phyloP scores from a whole-genome alignment of 2,888 invertebrate genomes.

The Aproaerema taeniolella region DNA sequence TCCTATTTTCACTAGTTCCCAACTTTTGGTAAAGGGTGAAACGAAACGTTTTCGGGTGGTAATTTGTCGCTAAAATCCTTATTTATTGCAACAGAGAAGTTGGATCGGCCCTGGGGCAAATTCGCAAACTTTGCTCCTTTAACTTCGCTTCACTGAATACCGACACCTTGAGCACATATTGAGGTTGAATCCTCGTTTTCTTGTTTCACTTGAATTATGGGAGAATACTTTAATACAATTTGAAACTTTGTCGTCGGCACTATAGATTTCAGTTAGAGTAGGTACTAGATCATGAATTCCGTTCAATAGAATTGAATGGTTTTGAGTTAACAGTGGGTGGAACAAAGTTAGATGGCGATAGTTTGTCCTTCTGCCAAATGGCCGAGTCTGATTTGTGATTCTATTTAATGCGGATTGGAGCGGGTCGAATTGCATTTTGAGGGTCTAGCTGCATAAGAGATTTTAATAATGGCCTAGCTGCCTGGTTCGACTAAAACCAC shows the following conservation, averaged over 20 bases:
- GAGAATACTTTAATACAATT: constrained; percentile 56
- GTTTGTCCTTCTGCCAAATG: constrained; percentile 16
- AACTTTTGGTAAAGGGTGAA: constrained; percentile 63
- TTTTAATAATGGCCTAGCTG: no score
- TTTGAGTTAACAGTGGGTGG: constrained; percentile 7
- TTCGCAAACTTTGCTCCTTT: constrained; percentile 70
- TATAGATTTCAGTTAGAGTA: constrained; percentile 26
- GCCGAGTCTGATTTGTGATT: constrained; percentile 13
- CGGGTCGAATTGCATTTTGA: constrained; percentile 19
- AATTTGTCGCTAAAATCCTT: constrained; percentile 77
- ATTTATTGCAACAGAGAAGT: constrained; percentile 73
- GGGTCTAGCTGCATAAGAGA: no score
- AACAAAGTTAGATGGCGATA: constrained; percentile 14
- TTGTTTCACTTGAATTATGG: constrained; percentile 65
- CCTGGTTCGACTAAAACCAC: no score
- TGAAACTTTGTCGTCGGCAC: constrained; percentile 31
- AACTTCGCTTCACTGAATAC: constrained; percentile 68
- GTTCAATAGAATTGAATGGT: constrained; percentile 32
- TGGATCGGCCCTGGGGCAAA: constrained; percentile 69
- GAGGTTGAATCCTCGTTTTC: constrained; percentile 67
- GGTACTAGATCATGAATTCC: constrained; percentile 29
- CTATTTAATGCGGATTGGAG: constrained; percentile 10
- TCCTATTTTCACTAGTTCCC: constrained; percentile 55
- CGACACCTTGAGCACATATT: constrained; percentile 72
- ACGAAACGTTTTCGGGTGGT: constrained; percentile 68